Percentiles rank a stretch among this genome's conserved stretches.
phyloP scores from a whole-genome alignment of 1,140 invertebrate species.

The Gonioctena quinquepunctata region DNA sequence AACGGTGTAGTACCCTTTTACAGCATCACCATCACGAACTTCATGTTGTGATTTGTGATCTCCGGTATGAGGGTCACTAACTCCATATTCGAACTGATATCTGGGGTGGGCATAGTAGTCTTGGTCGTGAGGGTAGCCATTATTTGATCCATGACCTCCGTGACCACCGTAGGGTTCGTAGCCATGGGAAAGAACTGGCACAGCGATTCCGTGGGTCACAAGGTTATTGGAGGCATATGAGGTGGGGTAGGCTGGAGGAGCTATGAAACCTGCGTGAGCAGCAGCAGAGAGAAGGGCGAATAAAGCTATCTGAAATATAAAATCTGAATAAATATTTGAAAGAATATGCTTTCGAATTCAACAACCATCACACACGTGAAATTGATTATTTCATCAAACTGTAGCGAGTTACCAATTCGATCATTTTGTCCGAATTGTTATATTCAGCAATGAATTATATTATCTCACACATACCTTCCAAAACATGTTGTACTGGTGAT shows the following conservation, averaged over 20 bases:
- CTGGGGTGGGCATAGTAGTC: conserved; percentile 55
- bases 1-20: conserved; percentile 66
- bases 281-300: too few relatives aligned
- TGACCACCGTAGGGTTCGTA: too few relatives aligned
- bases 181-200: conserved; percentile 2
- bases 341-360: too few relatives aligned
- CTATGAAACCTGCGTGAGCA: background rate
- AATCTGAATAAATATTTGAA: too few relatives aligned
- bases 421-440: too few relatives aligned
- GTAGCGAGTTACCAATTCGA: too few relatives aligned
- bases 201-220: background rate
- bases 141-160: background rate
- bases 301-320: too few relatives aligned
- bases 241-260: background rate
- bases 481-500: too few relatives aligned
- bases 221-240: background rate
- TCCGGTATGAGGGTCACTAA: conserved; percentile 61
- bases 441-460: too few relatives aligned
- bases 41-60: conserved; percentile 64
- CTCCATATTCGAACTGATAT: conserved; percentile 60
- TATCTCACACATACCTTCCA: too few relatives aligned
- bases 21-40: conserved; percentile 63
- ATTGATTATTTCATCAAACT: too few relatives aligned
- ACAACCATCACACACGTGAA: too few relatives aligned
- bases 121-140: background rate